phyloP scores from a whole-genome alignment of 2,888 invertebrate species.

The Nephrotoma appendiculata region DNA sequence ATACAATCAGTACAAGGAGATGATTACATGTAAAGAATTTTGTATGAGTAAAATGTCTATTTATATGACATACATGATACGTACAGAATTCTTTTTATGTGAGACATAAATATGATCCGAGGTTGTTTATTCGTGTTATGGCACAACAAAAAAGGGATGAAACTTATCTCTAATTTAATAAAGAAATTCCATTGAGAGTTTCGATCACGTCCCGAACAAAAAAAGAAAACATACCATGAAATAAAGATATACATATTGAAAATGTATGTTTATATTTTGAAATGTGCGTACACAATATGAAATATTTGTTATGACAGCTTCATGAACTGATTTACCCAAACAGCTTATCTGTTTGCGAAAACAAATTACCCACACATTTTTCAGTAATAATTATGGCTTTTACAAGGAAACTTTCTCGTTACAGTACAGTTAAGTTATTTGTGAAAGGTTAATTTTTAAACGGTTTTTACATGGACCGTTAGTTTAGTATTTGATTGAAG shows the following conservation, averaged over 20 bases:
- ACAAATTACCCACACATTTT: too few relatives aligned
- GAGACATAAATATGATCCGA: background rate
- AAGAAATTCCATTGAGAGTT: background rate
- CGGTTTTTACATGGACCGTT: too few relatives aligned
- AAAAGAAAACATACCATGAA: background rate
- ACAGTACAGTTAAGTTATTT: too few relatives aligned
- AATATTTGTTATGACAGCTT: background rate
- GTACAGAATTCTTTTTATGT: background rate
- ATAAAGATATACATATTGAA: background rate
- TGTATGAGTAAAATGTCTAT: background rate
- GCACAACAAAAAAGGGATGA: background rate
- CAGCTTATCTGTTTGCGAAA: too few relatives aligned
- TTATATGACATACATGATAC: background rate
- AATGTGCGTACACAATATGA: background rate
- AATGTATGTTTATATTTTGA: background rate
- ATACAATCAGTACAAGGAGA: too few relatives aligned
- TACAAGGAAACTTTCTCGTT: too few relatives aligned
- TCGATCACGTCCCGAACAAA: background rate
- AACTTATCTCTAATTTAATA: background rate
- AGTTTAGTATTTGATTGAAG: too few relatives aligned
- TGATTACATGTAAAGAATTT: background rate
- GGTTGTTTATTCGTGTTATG: background rate
- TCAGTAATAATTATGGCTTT: too few relatives aligned
- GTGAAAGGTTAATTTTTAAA: too few relatives aligned
- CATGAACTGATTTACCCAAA: too few relatives aligned